Percentiles rank a stretch among this genome's conserved stretches.
Evolutionary conservation across 2,113 vertebrate species (phyloP).

Genomic region (Eclectus roratus): DNA sequence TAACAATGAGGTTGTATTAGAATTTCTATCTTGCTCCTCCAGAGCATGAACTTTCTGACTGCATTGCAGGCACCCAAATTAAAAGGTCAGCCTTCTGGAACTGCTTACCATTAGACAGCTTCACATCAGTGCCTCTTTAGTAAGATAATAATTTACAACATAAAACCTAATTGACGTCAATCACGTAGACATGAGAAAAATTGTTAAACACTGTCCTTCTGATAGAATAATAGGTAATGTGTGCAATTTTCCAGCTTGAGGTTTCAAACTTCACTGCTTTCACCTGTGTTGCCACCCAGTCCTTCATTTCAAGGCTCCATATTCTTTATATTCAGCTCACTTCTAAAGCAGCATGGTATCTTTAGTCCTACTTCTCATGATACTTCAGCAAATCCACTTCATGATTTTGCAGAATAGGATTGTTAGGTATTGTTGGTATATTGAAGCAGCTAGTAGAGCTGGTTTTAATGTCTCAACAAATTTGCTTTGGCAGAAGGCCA

Average conservation of each 20-base stretch:
- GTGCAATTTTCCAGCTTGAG: neutral
- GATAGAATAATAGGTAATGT: neutral
- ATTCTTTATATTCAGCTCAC: neutral
- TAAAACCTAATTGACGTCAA: neutral
- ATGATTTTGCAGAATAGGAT: neutral
- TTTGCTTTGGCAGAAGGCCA: constrained; percentile 43
- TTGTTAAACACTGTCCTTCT: neutral
- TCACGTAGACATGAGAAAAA: neutral
- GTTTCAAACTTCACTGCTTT: neutral
- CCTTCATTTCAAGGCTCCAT: neutral
- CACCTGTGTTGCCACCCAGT: neutral
- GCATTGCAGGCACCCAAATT: neutral
- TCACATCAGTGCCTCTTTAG: neutral
- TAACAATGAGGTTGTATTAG: neutral
- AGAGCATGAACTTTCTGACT: neutral
- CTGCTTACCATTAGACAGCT: neutral
- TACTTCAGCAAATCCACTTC: neutral
- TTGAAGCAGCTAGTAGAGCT: neutral
- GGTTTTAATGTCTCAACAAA: constrained; percentile 36
- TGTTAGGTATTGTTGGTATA: neutral
- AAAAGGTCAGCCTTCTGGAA: neutral
- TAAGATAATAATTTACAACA: neutral
- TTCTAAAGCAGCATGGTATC: neutral
- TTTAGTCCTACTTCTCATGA: neutral
- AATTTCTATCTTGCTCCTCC: neutral